These are phyloP conservation scores for Chrysoperla carnea DNA, from an alignment of 1,140 invertebrate genomes.

Conservation along the genomic window DNA sequence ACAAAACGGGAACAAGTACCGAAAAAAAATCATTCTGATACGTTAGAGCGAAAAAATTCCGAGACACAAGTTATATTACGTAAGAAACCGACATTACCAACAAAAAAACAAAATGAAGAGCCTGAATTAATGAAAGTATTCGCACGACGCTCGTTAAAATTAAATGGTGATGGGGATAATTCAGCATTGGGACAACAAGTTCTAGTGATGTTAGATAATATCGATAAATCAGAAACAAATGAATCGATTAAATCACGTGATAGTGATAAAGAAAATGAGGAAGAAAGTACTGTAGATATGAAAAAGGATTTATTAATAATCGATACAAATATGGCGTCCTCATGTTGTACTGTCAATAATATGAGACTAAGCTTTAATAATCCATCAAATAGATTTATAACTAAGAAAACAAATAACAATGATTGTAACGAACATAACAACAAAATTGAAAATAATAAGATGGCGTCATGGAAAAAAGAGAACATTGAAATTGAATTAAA, in stretches of 20 bases:
- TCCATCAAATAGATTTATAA: conserved; percentile 11
- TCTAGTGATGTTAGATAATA: conserved; percentile 18
- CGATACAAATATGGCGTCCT: conserved; percentile 10
- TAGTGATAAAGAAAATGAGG: conserved; percentile 47
- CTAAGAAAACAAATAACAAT: conserved; percentile 8
- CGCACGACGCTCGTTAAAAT: conserved; percentile 52
- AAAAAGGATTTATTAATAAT: conserved; percentile 18
- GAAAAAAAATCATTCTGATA: conserved; percentile 5
- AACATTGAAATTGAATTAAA: conserved; percentile 15
- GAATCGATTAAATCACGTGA: conserved; percentile 32
- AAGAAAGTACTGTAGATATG: conserved; percentile 17
- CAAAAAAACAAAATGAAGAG: conserved; percentile 33
- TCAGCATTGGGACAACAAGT: conserved; percentile 34
- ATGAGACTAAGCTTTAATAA: conserved; percentile 6
- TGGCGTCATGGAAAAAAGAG: conserved; percentile 5
- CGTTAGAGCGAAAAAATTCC: conserved; percentile 11
- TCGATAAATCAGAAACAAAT: conserved; percentile 16
- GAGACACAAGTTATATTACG: conserved; percentile 4
- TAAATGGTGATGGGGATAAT: conserved; percentile 43
- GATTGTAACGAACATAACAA: conserved; percentile 11
- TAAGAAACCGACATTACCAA: neutral
- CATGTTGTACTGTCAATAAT: conserved; percentile 9
- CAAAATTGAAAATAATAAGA: conserved; percentile 4
- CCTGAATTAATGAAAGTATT: conserved; percentile 67
- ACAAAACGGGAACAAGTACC: conserved; percentile 2